Conservation (phyloP, 1,140 invertebrate genomes). For the Aphis gossypii region DNA sequence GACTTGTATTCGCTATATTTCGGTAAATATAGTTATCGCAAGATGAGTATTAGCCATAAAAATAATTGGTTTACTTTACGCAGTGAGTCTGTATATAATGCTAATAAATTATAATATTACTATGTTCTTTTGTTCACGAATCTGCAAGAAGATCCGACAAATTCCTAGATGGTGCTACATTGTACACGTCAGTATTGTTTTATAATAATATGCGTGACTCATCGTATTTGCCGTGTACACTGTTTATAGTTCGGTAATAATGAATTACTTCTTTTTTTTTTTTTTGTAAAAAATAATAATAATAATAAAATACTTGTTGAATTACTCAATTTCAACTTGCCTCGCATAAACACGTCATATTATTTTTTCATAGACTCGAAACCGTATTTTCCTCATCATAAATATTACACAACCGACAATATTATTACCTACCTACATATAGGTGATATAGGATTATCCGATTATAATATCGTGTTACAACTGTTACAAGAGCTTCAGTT, state of each 20-base stretch:
- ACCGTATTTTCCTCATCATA: neutral
- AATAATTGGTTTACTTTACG: neutral
- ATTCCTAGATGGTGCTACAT: neutral
- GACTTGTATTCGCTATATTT: neutral
- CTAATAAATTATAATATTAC: neutral
- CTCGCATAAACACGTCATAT: neutral
- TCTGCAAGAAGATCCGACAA: neutral
- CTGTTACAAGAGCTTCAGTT: neutral
- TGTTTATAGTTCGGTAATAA: neutral
- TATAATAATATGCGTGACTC: constrained; percentile 2
- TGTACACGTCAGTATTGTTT: neutral
- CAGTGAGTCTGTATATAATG: neutral
- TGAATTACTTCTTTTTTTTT: neutral
- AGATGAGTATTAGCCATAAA: neutral
- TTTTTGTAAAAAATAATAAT: neutral
- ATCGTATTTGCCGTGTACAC: neutral
- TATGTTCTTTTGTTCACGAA: neutral
- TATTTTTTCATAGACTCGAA: neutral
- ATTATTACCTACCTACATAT: neutral
- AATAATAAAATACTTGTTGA: neutral
- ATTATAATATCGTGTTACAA: neutral
- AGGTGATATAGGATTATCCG: neutral
- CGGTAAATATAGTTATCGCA: neutral
- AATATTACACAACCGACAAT: neutral
- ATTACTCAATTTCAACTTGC: neutral